phyloP scores from a whole-genome alignment of 2,888 invertebrate species.

The Brenthis ino region DNA sequence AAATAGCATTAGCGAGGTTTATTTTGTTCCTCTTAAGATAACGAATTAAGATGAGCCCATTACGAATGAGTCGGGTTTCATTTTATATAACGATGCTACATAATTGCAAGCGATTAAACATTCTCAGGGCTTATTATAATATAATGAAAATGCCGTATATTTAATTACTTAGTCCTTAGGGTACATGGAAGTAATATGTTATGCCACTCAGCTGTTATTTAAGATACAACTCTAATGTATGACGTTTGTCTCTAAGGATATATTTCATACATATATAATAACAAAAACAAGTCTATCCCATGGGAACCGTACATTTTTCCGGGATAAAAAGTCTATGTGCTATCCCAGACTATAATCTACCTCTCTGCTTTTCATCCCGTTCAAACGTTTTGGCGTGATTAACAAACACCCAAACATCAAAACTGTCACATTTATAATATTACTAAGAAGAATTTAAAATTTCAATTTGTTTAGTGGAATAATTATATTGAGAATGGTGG shows the following conservation, averaged over 20 bases:
- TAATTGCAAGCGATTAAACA: constrained; percentile 30
- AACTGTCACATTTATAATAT: too few relatives aligned
- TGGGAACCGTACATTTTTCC: too few relatives aligned
- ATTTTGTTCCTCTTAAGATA: constrained; percentile 32
- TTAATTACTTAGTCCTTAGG: constrained; percentile 10
- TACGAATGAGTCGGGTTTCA: constrained; percentile 27
- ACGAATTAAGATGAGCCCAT: constrained; percentile 36
- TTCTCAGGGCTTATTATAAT: constrained; percentile 10
- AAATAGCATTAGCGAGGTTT: constrained; percentile 16
- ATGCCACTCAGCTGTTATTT: background rate
- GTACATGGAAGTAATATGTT: constrained; percentile 8
- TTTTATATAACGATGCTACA: constrained; percentile 30
- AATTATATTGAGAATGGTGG: too few relatives aligned
- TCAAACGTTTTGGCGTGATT: too few relatives aligned
- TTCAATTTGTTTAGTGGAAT: too few relatives aligned
- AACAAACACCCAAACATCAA: too few relatives aligned
- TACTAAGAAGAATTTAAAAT: too few relatives aligned
- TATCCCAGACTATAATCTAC: too few relatives aligned
- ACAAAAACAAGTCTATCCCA: too few relatives aligned
- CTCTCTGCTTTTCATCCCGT: too few relatives aligned
- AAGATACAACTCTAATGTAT: background rate
- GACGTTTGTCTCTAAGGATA: background rate
- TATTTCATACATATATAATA: background rate
- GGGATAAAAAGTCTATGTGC: too few relatives aligned
- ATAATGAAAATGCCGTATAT: constrained; percentile 20